Conservation (phyloP, 2,797 vertebrate genomes). For the Sebastolobus alascanus region DNA sequence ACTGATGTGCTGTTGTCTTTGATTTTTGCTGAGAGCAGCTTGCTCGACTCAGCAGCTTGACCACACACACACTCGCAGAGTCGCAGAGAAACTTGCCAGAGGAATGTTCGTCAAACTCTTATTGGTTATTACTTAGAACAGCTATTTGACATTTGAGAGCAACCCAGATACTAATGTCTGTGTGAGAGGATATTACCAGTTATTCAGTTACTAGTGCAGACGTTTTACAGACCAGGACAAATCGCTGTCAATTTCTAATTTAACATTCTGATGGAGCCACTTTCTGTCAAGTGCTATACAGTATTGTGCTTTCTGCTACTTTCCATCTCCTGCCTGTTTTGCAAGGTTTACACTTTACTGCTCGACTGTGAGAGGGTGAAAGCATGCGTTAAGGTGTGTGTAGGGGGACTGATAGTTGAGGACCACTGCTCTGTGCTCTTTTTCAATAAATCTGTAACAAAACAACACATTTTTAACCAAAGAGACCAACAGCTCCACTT, state of each 20-base stretch:
- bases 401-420: slow-evolving; percentile 10
- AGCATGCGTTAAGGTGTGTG: slow-evolving; percentile 8
- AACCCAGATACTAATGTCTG: slow-evolving; percentile 28
- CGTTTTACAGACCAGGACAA: slow-evolving; percentile 42
- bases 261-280: slow-evolving; percentile 53
- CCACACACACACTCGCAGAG: background rate
- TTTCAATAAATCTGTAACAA: background rate
- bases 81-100: slow-evolving; percentile 6
- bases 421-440: slow-evolving; percentile 9
- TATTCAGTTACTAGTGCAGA: slow-evolving; percentile 38
- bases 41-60: background rate
- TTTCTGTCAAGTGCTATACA: slow-evolving; percentile 44
- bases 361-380: slow-evolving; percentile 29
- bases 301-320: slow-evolving; percentile 25
- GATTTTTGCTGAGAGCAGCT: slow-evolving; percentile 34
- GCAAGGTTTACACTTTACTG: slow-evolving; percentile 16
- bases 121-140: slow-evolving; percentile 52
- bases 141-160: slow-evolving; percentile 66
- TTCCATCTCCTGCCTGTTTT: slow-evolving; percentile 24
- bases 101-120: slow-evolving; percentile 51
- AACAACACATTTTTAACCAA: slow-evolving; percentile 19
- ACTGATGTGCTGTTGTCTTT: slow-evolving; percentile 40
- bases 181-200: slow-evolving; percentile 55
- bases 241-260: slow-evolving; percentile 54
- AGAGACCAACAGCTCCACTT: background rate